Percentiles rank a stretch among this genome's conserved stretches.
phyloP scores from a whole-genome alignment of 2,797 vertebrate genomes.

The Nannoperca australis region DNA sequence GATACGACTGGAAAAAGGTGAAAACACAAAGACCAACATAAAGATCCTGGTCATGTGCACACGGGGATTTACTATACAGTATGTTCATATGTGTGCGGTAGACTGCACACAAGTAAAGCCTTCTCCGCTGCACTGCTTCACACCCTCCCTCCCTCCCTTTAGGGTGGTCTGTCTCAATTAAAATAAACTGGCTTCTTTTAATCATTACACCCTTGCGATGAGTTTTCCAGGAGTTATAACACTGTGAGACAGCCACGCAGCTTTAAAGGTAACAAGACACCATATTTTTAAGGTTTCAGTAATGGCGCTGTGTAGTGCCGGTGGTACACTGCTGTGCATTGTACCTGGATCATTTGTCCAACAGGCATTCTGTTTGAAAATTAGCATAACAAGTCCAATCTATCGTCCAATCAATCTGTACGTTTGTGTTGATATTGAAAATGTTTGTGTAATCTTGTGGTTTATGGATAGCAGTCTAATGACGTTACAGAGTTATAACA shows the following conservation, averaged over 20 bases:
- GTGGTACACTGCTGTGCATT: not conserved
- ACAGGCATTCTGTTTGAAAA: too few species aligned
- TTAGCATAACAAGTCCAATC: too few species aligned
- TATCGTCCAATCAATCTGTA: too few species aligned
- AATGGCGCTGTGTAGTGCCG: too few species aligned
- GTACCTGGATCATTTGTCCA: too few species aligned
- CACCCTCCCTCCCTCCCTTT: not conserved
- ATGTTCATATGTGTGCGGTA: not conserved
- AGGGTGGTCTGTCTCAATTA: not conserved
- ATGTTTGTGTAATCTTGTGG: too few species aligned
- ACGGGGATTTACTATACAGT: too few species aligned
- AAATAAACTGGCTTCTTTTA: not conserved
- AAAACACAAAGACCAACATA: not conserved
- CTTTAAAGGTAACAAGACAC: not conserved
- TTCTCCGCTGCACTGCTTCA: not conserved
- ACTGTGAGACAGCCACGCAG: not conserved
- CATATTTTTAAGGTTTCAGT: not conserved
- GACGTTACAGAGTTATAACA: too few species aligned
- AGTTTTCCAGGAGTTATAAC: not conserved
- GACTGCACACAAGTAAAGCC: not conserved
- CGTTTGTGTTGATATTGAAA: too few species aligned
- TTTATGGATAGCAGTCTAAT: too few species aligned
- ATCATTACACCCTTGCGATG: not conserved
- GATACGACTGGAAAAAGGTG: not conserved
- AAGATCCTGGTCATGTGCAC: not conserved